Evolutionary conservation across 2,888 invertebrate genomes (phyloP).

Genomic region (Euphydryas editha): DNA sequence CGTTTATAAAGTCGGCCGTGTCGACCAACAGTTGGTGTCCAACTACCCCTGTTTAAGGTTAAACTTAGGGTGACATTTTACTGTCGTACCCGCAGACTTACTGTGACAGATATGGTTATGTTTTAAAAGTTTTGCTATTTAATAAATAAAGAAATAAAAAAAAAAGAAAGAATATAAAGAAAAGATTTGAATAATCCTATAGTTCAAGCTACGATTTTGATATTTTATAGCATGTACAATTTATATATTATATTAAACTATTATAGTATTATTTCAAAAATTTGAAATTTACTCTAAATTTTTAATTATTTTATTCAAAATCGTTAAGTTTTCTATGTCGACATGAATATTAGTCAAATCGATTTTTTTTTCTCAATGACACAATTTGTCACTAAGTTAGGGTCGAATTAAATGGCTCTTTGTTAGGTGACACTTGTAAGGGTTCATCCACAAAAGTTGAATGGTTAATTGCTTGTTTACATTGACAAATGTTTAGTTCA

Average conservation of each 20-base stretch:
- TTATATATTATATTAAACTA: no score
- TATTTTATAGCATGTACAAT: no score
- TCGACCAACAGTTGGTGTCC: conserved; percentile 59
- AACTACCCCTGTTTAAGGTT: conserved; percentile 26
- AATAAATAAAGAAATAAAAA: no score
- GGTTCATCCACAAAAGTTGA: conserved; percentile 56
- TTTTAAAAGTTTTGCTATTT: background rate
- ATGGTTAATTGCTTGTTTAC: conserved; percentile 73
- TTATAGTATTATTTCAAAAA: no score
- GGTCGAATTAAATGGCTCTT: conserved; percentile 64
- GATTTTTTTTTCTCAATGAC: conserved; percentile 49
- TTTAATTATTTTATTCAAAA: no score
- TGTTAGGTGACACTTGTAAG: conserved; percentile 68
- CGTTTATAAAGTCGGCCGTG: conserved; percentile 69
- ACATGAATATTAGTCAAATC: no score
- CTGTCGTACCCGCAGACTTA: background rate
- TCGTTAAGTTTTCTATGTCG: no score
- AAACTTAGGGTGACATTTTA: conserved; percentile 29
- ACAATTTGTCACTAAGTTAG: conserved; percentile 63
- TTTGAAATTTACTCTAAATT: no score
- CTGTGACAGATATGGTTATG: background rate
- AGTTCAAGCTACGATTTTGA: no score
- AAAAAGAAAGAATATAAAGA: no score
- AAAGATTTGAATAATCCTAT: no score
- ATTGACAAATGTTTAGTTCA: conserved; percentile 63